Conservation (phyloP, 2,113 vertebrate genomes). For the Silurus glanis region DNA sequence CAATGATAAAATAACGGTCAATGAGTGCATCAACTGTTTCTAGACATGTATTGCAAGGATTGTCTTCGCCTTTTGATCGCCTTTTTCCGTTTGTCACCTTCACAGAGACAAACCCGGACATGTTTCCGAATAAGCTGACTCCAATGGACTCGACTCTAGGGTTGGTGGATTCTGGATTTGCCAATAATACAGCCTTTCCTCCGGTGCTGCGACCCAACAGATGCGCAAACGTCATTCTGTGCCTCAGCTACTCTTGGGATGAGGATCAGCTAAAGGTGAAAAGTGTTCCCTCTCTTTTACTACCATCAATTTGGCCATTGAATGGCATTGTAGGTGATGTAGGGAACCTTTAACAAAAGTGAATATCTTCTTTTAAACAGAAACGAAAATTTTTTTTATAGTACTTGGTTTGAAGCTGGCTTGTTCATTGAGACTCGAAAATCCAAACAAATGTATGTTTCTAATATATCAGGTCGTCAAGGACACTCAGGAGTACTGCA, state of each 20-base stretch:
- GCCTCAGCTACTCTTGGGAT: constrained; percentile 76
- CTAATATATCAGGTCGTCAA: constrained; percentile 54
- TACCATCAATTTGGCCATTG: too few species aligned
- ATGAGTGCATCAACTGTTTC: neutral
- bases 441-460: too few species aligned
- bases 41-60: neutral
- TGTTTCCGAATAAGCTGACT: constrained; percentile 77
- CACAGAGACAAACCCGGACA: constrained; percentile 75
- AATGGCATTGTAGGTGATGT: neutral
- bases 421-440: too few species aligned
- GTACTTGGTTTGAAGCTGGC: too few species aligned
- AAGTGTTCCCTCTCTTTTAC: too few species aligned
- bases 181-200: constrained; percentile 77
- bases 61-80: neutral
- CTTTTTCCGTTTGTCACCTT: neutral
- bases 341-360: neutral
- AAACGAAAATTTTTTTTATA: too few species aligned
- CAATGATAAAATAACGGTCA: neutral
- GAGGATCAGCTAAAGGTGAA: constrained; percentile 71
- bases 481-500: constrained; percentile 59
- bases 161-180: constrained; percentile 81
- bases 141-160: constrained; percentile 72
- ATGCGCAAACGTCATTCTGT: constrained; percentile 80
- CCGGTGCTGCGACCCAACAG: constrained; percentile 79
- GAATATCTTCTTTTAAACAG: neutral